Evolutionary conservation across 1,140 invertebrate genomes (phyloP).

Genomic region (Caenorhabditis brenneri): DNA sequence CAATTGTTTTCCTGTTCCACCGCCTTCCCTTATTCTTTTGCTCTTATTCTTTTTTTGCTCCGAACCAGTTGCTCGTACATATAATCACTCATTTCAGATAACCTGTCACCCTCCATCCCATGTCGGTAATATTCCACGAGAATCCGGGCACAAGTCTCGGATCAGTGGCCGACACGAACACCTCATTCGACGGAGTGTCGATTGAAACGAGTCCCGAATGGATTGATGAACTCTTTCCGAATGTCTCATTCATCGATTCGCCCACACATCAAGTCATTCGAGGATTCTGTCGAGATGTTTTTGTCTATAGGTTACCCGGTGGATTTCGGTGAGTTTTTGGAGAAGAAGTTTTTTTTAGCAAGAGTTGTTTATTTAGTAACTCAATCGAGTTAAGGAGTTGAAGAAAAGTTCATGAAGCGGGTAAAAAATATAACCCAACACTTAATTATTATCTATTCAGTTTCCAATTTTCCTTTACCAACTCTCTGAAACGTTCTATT

Average conservation of each 20-base stretch:
- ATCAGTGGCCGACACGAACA: conserved; percentile 14
- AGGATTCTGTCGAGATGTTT: conserved; percentile 35
- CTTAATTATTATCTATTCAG: no score
- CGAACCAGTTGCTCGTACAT: background rate
- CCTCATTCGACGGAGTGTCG: background rate
- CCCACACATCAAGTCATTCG: conserved; percentile 36
- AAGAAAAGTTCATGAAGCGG: no score
- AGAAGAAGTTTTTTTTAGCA: no score
- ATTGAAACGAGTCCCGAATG: conserved; percentile 38
- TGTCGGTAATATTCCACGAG: conserved; percentile 50
- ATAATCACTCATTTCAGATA: background rate
- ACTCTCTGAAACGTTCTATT: no score
- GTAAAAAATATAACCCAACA: no score
- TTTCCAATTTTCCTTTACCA: background rate
- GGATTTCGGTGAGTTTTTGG: conserved; percentile 12
- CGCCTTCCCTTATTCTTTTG: no score
- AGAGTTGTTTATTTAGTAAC: no score
- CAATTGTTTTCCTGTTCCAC: no score
- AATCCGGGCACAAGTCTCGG: conserved; percentile 44
- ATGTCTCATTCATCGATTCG: conserved; percentile 37
- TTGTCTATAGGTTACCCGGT: conserved; percentile 11
- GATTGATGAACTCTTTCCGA: conserved; percentile 30
- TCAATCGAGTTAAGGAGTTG: no score
- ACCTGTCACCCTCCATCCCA: background rate
- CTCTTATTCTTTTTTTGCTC: background rate